These are phyloP conservation scores for Aegotheles bennettii DNA, from an alignment of 2,113 vertebrate genomes.

Conservation along the genomic window DNA sequence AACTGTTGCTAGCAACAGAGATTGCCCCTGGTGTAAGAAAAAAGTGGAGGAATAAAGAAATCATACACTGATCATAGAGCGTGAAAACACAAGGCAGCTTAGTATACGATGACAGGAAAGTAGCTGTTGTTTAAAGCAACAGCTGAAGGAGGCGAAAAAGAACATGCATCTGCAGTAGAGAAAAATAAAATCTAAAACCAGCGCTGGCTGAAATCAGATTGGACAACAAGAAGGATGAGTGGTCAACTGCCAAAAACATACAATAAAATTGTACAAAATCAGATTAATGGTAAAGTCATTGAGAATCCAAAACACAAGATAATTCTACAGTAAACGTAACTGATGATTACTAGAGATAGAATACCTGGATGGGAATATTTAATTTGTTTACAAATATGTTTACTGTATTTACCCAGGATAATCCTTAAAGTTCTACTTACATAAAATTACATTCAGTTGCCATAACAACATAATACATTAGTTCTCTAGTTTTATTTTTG, in stretches of 20 bases:
- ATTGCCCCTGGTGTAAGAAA: not conserved
- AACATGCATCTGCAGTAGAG: not conserved
- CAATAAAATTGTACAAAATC: not conserved
- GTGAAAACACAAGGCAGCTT: not conserved
- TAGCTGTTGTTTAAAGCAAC: not conserved
- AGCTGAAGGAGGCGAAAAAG: not conserved
- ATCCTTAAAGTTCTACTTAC: constrained; percentile 26
- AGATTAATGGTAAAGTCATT: not conserved
- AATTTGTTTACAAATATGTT: constrained; percentile 49
- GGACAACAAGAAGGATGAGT: not conserved
- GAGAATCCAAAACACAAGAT: not conserved
- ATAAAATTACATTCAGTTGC: constrained; percentile 44
- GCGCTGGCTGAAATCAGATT: not conserved
- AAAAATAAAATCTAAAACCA: not conserved
- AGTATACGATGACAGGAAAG: not conserved
- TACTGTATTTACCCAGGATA: constrained; percentile 15
- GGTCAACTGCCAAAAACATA: not conserved
- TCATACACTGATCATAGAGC: not conserved
- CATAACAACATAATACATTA: constrained; percentile 36
- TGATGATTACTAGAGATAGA: not conserved
- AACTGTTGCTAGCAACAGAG: not conserved
- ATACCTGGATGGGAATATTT: constrained; percentile 38
- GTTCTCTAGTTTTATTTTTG: constrained; percentile 18
- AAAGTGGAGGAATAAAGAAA: not conserved
- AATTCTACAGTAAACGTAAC: not conserved